Evolutionary conservation across 64 coral and sea anemone genomes (phyloP).

Genomic region (Hydrozoanthus tunicans): DNA sequence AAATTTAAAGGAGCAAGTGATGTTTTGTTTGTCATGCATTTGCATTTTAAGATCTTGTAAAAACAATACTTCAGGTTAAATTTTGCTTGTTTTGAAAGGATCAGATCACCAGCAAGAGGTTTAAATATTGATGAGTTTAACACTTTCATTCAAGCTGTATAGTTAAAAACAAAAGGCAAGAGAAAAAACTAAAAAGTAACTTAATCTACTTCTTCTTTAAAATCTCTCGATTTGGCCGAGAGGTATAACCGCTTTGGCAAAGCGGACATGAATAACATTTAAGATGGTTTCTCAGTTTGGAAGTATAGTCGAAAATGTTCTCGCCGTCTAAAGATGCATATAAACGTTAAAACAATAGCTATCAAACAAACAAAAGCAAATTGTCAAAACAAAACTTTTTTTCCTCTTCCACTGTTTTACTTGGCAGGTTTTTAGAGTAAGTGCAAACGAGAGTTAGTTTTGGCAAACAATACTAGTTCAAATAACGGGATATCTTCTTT

Average conservation of each 20-base stretch:
- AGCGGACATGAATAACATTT: neutral
- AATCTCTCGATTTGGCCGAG: neutral
- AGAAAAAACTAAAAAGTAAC: no score
- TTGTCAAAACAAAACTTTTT: neutral
- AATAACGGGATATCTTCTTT: no score
- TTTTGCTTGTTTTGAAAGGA: conserved; percentile 49
- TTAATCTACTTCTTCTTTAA: neutral
- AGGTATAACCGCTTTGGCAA: neutral
- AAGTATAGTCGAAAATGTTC: no score
- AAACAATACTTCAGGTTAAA: conserved; percentile 2
- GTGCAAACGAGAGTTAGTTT: neutral
- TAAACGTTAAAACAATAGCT: neutral
- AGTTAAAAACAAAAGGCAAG: neutral
- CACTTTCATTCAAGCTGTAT: conserved; percentile 15
- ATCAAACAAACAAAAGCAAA: neutral
- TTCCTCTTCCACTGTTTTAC: neutral
- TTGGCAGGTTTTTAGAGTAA: neutral
- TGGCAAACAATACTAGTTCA: no score
- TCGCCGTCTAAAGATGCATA: neutral
- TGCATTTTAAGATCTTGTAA: neutral
- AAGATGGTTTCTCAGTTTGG: no score
- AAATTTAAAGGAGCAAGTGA: neutral
- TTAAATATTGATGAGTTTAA: conserved; percentile 33
- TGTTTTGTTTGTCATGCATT: neutral
- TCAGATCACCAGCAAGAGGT: conserved; percentile 40